These are phyloP conservation scores for Megalops cyprinoides DNA, from an alignment of 2,797 vertebrate species.

Conservation along the genomic window DNA sequence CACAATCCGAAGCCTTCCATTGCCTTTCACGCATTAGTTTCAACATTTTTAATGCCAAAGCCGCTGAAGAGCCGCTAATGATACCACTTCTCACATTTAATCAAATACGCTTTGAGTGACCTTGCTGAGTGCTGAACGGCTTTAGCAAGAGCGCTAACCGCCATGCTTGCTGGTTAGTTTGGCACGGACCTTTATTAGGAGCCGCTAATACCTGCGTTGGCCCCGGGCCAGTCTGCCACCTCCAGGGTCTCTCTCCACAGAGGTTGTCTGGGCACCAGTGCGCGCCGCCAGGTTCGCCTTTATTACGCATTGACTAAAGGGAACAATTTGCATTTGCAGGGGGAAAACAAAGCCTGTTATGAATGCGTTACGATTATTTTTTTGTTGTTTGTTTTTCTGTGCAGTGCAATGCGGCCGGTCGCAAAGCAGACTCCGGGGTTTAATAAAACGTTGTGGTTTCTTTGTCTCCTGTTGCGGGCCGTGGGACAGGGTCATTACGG, in stretches of 20 bases:
- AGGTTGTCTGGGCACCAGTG: constrained; percentile 21
- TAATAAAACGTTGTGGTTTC: constrained; percentile 56
- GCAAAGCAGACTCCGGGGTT: constrained; percentile 54
- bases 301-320: constrained; percentile 64
- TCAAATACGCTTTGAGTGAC: constrained; percentile 44
- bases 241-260: not conserved
- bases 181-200: constrained; percentile 21
- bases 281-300: constrained; percentile 45
- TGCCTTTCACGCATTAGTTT: not conserved
- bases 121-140: constrained; percentile 50
- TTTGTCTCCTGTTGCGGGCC: constrained; percentile 50
- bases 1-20: constrained; percentile 5
- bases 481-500: constrained; percentile 42
- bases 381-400: constrained; percentile 50
- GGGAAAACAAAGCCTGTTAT: constrained; percentile 56
- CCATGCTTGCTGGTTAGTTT: constrained; percentile 39
- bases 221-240: constrained; percentile 9
- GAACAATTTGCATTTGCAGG: constrained; percentile 57
- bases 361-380: constrained; percentile 63
- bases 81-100: constrained; percentile 52
- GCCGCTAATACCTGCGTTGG: constrained; percentile 18
- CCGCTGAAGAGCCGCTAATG: constrained; percentile 45
- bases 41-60: constrained; percentile 50
- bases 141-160: constrained; percentile 52
- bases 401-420: constrained; percentile 38